These are phyloP conservation scores for Dolichotis patagonum DNA, from an alignment of 2,113 vertebrate species.

Conservation along the genomic window DNA sequence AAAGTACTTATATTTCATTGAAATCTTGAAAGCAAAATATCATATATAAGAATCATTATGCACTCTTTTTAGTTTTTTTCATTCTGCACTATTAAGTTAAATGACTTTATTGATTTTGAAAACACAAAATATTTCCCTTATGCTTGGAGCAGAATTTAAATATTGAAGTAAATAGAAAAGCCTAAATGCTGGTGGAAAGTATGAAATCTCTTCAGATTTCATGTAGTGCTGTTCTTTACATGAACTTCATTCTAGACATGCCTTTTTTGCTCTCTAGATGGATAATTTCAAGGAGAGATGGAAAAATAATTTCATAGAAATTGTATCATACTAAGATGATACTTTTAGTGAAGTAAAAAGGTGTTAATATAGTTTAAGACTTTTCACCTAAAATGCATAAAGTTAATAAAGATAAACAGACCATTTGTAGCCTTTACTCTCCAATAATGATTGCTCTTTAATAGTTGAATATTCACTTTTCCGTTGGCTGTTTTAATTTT, in stretches of 20 bases:
- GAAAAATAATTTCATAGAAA: conserved; percentile 15
- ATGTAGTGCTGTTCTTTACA: background rate
- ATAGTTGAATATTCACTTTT: background rate
- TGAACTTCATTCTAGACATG: background rate
- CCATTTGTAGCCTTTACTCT: background rate
- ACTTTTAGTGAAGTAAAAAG: background rate
- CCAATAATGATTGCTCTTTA: background rate
- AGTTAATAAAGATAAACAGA: background rate
- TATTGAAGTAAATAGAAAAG: conserved; percentile 3
- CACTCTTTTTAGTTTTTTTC: background rate
- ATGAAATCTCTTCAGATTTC: background rate
- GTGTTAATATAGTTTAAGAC: background rate
- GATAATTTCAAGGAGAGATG: background rate
- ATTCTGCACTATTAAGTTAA: background rate
- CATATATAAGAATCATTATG: background rate
- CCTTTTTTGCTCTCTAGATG: background rate
- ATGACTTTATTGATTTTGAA: background rate
- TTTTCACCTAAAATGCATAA: background rate
- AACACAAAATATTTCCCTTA: background rate
- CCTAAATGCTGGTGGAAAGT: background rate
- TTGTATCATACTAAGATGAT: background rate
- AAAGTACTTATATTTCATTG: background rate
- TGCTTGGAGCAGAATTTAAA: background rate
- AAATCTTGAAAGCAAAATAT: background rate
- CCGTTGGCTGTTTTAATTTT: background rate